Percentiles rank a stretch among this genome's conserved stretches.
Conservation (phyloP, 2,888 invertebrate species). For the Drosophila hamatofila region DNA sequence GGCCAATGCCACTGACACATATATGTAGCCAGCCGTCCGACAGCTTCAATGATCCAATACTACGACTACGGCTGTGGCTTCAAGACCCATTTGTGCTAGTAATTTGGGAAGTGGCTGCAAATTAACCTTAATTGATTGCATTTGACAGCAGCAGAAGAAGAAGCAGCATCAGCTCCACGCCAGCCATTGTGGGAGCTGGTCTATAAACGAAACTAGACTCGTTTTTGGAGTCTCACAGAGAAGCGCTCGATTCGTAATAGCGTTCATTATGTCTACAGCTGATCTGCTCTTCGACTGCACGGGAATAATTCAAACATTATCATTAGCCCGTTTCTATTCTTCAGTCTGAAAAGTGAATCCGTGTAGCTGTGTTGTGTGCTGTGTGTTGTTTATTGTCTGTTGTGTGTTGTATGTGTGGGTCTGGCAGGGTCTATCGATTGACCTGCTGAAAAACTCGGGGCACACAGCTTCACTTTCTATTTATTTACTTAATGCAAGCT, state of each 20-base stretch:
- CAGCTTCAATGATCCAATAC: conserved; percentile 9
- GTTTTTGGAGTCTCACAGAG: conserved; percentile 18
- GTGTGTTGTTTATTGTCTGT: not conserved
- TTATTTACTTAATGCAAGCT: conserved; percentile 39
- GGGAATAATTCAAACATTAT: conserved; percentile 67
- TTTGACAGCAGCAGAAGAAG: conserved; percentile 62
- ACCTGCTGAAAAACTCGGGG: conserved; percentile 46
- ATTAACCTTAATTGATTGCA: conserved; percentile 81
- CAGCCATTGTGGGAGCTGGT: conserved; percentile 64
- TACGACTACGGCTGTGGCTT: not conserved
- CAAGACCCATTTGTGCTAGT: conserved; percentile 54
- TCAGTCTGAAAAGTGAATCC: conserved; percentile 67
- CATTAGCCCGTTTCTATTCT: conserved; percentile 66
- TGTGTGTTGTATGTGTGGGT: not conserved
- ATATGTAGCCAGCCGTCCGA: conserved; percentile 30
- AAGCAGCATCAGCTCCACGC: not conserved
- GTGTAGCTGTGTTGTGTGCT: conserved; percentile 7
- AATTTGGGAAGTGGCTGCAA: conserved; percentile 78
- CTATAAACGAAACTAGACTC: conserved; percentile 57
- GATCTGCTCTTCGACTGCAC: conserved; percentile 37
- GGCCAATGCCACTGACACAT: conserved; percentile 63
- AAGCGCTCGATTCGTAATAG: conserved; percentile 50
- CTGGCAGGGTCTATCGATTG: conserved; percentile 46
- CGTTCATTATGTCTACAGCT: conserved; percentile 59
- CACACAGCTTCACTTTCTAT: conserved; percentile 72